Percentiles rank a stretch among this genome's conserved stretches.
Conservation (phyloP, 1,140 invertebrate species). For the Sarcophaga peregrina region DNA sequence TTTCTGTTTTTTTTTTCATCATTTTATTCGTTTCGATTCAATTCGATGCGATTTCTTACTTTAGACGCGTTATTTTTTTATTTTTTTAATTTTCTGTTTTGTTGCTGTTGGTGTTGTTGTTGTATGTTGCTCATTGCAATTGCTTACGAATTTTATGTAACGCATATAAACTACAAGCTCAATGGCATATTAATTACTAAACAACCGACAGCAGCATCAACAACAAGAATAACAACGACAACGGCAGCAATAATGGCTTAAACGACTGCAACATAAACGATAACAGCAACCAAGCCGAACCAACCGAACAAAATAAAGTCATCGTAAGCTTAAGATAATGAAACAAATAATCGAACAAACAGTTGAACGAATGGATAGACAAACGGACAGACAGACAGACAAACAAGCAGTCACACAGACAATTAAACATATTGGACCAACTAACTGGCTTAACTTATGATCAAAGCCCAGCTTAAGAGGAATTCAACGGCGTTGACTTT, state of each 20-base stretch:
- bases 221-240: conserved; percentile 8
- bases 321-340: conserved; percentile 23
- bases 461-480: too few relatives aligned
- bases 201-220: not conserved
- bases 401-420: too few relatives aligned
- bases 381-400: too few relatives aligned
- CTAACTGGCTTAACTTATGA: too few relatives aligned
- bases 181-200: conserved; percentile 29
- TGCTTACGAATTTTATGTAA: conserved; percentile 5
- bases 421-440: too few relatives aligned
- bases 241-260: not conserved
- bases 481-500: too few relatives aligned
- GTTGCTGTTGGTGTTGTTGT: not conserved
- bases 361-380: too few relatives aligned
- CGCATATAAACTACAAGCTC: conserved; percentile 20
- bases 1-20: not conserved
- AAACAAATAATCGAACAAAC: not conserved
- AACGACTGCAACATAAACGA: not conserved
- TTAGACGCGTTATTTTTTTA: too few relatives aligned
- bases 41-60: too few relatives aligned
- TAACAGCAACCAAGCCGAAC: conserved; percentile 25
- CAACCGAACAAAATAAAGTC: conserved; percentile 13
- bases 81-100: not conserved
- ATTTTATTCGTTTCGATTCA: too few relatives aligned
- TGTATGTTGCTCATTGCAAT: conserved; percentile 12